Percentiles rank a stretch among this genome's conserved stretches.
These are phyloP conservation scores for Rhodinocichla rosea DNA, from an alignment of 2,113 vertebrate species.

Conservation along the genomic window DNA sequence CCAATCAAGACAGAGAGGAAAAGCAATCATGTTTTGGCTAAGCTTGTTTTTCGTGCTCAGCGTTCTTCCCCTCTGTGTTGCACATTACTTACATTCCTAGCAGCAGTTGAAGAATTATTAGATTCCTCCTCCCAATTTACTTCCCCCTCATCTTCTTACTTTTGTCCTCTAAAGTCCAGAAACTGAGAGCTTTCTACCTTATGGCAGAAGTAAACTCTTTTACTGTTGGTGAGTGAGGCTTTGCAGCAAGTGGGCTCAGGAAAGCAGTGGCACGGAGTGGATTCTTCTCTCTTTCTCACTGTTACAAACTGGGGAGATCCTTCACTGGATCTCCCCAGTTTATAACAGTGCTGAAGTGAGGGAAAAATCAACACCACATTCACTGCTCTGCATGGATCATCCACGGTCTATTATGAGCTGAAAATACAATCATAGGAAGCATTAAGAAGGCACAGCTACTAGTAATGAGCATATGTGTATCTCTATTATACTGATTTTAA, in stretches of 20 bases:
- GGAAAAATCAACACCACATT: not conserved
- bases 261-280: not conserved
- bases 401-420: not conserved
- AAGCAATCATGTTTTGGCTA: not conserved
- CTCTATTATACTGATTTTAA: conserved; percentile 36
- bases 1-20: not conserved
- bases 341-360: not conserved
- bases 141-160: not conserved
- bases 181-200: not conserved
- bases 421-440: conserved; percentile 28
- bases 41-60: not conserved
- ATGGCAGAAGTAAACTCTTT: not conserved
- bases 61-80: not conserved
- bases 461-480: conserved; percentile 37
- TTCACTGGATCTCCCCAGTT: not conserved
- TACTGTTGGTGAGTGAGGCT: not conserved
- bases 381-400: not conserved
- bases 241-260: not conserved
- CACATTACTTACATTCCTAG: not conserved
- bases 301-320: not conserved
- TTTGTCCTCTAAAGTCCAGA: not conserved
- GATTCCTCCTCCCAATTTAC: not conserved
- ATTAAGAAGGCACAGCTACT: not conserved
- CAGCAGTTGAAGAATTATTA: not conserved
- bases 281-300: not conserved